Percentiles rank a stretch among this genome's conserved stretches.
Conservation (phyloP, 2,113 vertebrate species). For the Tamias sibiricus region DNA sequence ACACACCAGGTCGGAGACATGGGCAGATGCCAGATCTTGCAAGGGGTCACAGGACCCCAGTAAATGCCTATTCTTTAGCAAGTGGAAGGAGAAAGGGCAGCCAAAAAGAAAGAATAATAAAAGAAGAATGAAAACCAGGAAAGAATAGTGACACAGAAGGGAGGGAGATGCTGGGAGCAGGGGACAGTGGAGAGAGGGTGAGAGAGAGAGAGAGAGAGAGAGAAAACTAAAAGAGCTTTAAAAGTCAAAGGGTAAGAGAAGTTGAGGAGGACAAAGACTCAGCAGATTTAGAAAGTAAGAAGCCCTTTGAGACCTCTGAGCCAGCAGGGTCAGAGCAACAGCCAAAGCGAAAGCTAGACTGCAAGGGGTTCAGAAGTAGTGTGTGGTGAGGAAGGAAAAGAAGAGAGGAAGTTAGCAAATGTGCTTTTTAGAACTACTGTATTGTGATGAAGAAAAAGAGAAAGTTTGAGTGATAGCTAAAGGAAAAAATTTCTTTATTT, state of each 20-base stretch:
- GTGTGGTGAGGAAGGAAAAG: background rate
- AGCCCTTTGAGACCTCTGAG: background rate
- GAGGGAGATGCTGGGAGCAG: background rate
- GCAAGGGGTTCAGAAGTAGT: background rate
- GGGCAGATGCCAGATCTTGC: background rate
- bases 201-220: background rate
- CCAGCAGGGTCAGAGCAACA: background rate
- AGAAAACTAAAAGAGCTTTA: background rate
- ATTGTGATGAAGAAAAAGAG: conserved; percentile 10
- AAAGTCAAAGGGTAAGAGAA: background rate
- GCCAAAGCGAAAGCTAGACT: background rate
- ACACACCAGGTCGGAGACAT: background rate
- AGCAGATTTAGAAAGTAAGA: background rate
- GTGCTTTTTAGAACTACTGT: background rate
- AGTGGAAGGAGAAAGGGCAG: background rate
- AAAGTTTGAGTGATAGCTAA: background rate
- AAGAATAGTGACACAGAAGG: background rate
- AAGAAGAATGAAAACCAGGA: background rate
- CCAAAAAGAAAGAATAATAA: background rate
- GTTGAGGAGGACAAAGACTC: background rate
- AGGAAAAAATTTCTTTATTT: background rate
- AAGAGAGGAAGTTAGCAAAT: background rate
- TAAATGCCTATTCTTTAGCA: background rate
- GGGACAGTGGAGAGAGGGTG: background rate
- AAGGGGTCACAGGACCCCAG: background rate